Percentiles rank a stretch among this genome's conserved stretches.
Evolutionary conservation across 2,113 vertebrate genomes (phyloP).

Genomic region (Loxodonta africana): DNA sequence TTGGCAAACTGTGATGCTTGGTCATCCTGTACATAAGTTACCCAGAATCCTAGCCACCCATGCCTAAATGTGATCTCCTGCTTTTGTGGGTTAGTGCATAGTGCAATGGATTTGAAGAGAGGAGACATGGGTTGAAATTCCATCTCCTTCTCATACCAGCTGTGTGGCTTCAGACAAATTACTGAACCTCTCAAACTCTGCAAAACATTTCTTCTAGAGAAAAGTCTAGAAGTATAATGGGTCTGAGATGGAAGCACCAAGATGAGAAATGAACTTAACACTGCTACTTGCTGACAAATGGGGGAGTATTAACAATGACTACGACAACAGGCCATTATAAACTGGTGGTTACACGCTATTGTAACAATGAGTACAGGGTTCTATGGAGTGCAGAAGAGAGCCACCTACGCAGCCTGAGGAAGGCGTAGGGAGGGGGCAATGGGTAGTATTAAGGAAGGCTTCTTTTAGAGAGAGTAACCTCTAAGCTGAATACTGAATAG

Average conservation of each 20-base stretch:
- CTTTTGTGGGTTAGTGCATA: not conserved
- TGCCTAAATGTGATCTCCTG: not conserved
- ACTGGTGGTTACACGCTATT: not conserved
- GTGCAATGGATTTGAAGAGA: not conserved
- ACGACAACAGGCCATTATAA: not conserved
- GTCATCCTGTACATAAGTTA: accelerated
- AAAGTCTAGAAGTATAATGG: not conserved
- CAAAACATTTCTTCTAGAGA: not conserved
- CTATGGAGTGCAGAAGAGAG: not conserved
- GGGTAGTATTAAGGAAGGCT: not conserved
- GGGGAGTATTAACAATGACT: not conserved
- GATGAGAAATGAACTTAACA: not conserved
- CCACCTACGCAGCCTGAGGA: not conserved
- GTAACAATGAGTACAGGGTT: too few relatives aligned
- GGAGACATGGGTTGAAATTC: not conserved
- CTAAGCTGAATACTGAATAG: not conserved
- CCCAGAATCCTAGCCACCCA: accelerated
- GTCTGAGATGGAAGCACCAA: too few relatives aligned
- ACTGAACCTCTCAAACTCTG: not conserved
- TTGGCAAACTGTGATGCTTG: not conserved
- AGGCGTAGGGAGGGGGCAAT: too few relatives aligned
- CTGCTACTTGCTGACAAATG: too few relatives aligned
- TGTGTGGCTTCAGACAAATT: not conserved
- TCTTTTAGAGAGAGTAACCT: not conserved
- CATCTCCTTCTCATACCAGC: not conserved